Conservation (phyloP, 37 sponge, comb jelly and placozoan genomes). For the Crambe crambe region DNA sequence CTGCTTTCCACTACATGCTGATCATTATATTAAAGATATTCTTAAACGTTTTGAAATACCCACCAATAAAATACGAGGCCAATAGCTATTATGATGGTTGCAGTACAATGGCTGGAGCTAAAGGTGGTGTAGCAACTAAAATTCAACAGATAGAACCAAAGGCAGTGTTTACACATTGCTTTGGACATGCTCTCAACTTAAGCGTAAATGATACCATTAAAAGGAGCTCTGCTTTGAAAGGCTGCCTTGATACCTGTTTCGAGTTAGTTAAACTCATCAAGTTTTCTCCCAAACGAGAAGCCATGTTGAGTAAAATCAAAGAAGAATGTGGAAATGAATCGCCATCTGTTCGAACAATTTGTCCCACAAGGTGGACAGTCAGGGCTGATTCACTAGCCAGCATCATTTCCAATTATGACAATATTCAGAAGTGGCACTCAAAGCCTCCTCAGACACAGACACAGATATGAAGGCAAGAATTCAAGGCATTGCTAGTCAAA, state of each 20-base stretch:
- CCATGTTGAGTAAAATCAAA: constrained; percentile 50
- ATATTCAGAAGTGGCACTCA: constrained; percentile 40
- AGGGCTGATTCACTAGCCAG: constrained; percentile 57
- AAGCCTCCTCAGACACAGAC: constrained; percentile 44
- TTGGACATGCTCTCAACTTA: too few species aligned
- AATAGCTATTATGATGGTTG: too few species aligned
- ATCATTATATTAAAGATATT: constrained; percentile 51
- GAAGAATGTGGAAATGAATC: constrained; percentile 65
- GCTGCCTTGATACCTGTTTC: constrained; percentile 63
- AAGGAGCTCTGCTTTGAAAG: constrained; percentile 39
- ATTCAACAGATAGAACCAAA: too few species aligned
- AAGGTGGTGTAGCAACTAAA: too few species aligned
- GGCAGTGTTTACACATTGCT: too few species aligned
- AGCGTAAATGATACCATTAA: constrained; percentile 71
- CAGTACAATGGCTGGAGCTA: too few species aligned
- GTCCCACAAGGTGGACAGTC: constrained; percentile 78
- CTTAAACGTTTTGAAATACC: constrained; percentile 63
- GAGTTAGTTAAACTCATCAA: constrained; percentile 69
- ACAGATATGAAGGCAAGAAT: constrained; percentile 76
- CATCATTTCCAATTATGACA: constrained; percentile 62
- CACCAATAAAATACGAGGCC: constrained; percentile 54
- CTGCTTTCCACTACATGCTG: constrained; percentile 52
- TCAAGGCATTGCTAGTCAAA: constrained; percentile 60
- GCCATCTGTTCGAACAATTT: constrained; percentile 50
- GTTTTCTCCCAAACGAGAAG: constrained; percentile 70